Evolutionary conservation across 1,140 invertebrate genomes (phyloP), one percentile per base, ranked within the genome.

Genomic region (Bombus breviceps): DNA sequence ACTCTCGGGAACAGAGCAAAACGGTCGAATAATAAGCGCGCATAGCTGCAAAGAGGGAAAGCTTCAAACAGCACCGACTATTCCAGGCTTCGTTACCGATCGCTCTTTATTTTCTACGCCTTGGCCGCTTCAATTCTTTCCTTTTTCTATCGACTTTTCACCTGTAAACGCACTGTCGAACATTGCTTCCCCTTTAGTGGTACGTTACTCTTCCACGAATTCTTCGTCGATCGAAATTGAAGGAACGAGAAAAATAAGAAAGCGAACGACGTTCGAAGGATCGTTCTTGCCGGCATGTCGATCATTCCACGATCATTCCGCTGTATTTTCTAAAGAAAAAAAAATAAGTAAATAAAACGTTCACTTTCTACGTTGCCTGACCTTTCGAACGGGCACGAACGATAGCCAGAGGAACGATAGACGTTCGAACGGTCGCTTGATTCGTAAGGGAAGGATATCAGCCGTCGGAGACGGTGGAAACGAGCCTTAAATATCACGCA

Each of bases 241-340:
- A 6, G 8, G 22, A 75, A 28, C 22, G 12, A 72, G 37, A 41
- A 32, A 28, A 41, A 72, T 53, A 37, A n/a, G 25, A 10, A 68
- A 39, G 47, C 9, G 1, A 83, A 39, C 9, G 6, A 28, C 22
- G 53, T 74, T 82, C 68, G 34, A 82, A 37, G 71, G 80, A 22
- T 73, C 53, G 68, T 71, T 71, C 74, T 71, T 22, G 28, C 64
- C 41, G 43, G 75, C 28, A 53, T 12, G 47, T 62, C 41, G 32
- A 34, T 88, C 86, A 88, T 89, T 89, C 88, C 82, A 81, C 57
- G 34, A 81, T 85, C 86, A 85, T 85, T 89, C 82, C 86, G 68
- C 32, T 5, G 10, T 68, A 10, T 34, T 22, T 66, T 66, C 15
- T 22, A 37, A 22, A 10, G 10, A 37, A 37, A 22, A n/a, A 13